Evolutionary conservation across 2,113 vertebrate species (phyloP), one percentile per base, ranked within the genome.

Genomic region (Nematolebias whitei): DNA sequence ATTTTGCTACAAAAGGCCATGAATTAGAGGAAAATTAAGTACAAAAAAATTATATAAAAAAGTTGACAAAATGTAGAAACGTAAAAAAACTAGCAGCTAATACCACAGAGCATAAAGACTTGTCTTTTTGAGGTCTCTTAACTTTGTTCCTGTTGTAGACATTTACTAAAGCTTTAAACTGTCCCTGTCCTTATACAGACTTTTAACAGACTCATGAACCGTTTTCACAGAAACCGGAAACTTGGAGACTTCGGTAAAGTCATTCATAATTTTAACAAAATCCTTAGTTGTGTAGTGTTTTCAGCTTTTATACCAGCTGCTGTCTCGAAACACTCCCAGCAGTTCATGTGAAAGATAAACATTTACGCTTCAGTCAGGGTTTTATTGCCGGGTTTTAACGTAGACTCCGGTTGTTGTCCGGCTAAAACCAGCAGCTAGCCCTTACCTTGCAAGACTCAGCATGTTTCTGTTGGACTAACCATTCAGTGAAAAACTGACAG

Each of bases 161-260:
- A 82, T 70, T 23, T 76, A 76, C 23, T 64, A 81, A 90, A 92
- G 90, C 90, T 89, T 91, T 91, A 92, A 74, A 57, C 63, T 66
- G 78, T 74, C 12, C 13, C 1, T 3, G 45, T 35, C 18, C 63
- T 56, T n/a, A 16, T 63, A 69, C 32, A 68, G 38, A 19, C 24
- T 9, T 23, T 66, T 50, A 35, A 20, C 56, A 41, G 47, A 78
- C 71, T 62, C 49, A 43, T 2, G 3, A 63, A 39, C 82, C 51
- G 52, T 22, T n/a, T 54, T 48, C 3, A 51, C 10, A 5, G 7
- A 26, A 45, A 44, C 29, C 23, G 14, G 20, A 35, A 23, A 52
- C 29, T 43, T 48, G 29, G 2, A 26, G 26, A 29, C 26, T 4
- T 4, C 26, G 26, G 26, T 29, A 29, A 29, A 29, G 3, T 29